These are phyloP conservation scores for Tenrec ecaudatus DNA, from an alignment of 2,113 vertebrate species.

Conservation along the genomic window DNA sequence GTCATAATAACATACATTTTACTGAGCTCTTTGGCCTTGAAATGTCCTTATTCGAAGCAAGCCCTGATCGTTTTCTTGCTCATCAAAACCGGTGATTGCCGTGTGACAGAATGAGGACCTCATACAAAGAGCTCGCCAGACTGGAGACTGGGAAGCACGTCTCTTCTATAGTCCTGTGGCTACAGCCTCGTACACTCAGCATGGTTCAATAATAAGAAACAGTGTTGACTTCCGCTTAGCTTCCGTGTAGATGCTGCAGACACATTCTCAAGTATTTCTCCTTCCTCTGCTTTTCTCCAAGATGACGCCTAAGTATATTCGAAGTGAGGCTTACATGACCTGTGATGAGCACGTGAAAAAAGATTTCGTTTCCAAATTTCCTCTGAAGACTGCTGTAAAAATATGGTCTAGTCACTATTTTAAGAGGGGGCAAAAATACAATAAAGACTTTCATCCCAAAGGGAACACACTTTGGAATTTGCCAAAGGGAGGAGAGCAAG, in stretches of 20 bases:
- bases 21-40: slow-evolving; percentile 42
- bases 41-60: not conserved
- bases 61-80: not conserved
- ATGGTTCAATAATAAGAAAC: not conserved
- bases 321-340: not conserved
- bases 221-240: not conserved
- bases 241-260: not conserved
- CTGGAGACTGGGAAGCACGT: not conserved
- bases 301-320: not conserved
- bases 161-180: not conserved
- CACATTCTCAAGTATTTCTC: not conserved
- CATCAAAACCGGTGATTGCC: not conserved
- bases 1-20: not conserved
- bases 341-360: not conserved
- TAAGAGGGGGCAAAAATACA: too few species aligned
- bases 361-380: too few species aligned
- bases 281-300: not conserved
- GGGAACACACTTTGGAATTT: too few species aligned
- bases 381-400: too few species aligned
- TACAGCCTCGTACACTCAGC: not conserved
- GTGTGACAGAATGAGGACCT: not conserved
- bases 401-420: too few species aligned
- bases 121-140: not conserved
- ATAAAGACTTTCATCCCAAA: too few species aligned
- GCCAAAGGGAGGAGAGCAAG: too few species aligned